phyloP scores from a whole-genome alignment of 2,797 vertebrate species.

The Sebastes flavidus region DNA sequence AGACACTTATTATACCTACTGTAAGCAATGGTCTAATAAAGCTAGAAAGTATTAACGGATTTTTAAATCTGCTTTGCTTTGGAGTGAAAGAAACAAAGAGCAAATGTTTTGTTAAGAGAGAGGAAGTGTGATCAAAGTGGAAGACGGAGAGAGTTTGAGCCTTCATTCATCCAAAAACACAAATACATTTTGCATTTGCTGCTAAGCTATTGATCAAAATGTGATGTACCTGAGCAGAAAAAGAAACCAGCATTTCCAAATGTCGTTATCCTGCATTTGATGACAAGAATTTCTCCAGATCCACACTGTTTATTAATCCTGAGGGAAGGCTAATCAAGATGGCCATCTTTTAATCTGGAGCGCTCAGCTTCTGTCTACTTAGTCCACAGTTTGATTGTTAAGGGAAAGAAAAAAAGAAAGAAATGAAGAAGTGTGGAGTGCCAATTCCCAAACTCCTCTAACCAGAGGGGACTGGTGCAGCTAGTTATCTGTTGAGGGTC shows the following conservation, averaged over 20 bases:
- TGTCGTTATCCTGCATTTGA: background rate
- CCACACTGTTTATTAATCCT: constrained; percentile 3
- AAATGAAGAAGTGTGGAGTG: constrained; percentile 16
- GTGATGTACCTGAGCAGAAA: background rate
- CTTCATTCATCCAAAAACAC: background rate
- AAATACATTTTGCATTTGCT: background rate
- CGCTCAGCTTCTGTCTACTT: constrained; percentile 8
- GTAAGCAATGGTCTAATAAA: background rate
- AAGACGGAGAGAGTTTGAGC: background rate
- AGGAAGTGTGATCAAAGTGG: background rate
- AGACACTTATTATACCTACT: background rate
- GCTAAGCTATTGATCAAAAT: background rate
- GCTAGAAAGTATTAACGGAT: background rate
- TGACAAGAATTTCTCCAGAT: background rate
- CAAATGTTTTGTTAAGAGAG: background rate
- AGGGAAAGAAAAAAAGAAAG: background rate
- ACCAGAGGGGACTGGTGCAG: background rate
- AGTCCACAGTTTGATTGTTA: constrained; percentile 19
- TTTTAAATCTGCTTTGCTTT: background rate
- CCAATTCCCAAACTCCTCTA: constrained; percentile 22
- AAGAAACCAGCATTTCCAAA: background rate
- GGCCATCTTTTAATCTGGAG: constrained; percentile 15
- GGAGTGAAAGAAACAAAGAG: background rate
- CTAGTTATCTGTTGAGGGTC: constrained; percentile 39
- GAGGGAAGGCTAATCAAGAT: constrained; percentile 33